Evolutionary conservation across 2,888 invertebrate genomes (phyloP), one percentile per base, ranked within the genome.

Genomic region (Azorinus chamasolen): DNA sequence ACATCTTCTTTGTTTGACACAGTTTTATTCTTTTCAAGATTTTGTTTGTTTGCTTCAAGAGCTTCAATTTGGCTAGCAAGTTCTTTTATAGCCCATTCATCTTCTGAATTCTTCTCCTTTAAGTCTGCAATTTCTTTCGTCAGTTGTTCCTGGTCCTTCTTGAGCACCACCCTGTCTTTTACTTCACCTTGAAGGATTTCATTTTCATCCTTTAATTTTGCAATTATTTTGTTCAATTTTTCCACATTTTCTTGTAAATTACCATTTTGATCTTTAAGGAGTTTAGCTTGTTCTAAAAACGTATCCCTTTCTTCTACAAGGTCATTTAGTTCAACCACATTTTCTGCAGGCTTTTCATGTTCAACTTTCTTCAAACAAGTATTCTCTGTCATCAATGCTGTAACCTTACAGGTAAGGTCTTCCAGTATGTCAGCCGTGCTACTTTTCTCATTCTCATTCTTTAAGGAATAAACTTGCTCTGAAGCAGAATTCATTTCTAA

Each of bases 21-120:
- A 6, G 10, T 32, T 32, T 32, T 32, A 10, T 32, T 10, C 10
- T 32, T 32, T 32, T 32, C 32, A 32, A 32, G 10, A 32, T 4
- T 10, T 32, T 32, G 32, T 32, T 66, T 68, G 37, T 73, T 63
- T 22, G 53, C 57, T 51, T 83, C 77, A 25, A 73, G 43, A 48
- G 20, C 53, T 66, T 75, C 73, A 51, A 73, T 37, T 61, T 73
- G 73, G 16, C 62, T 50, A 41, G 73, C 48, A 16, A 85, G 48
- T 58, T 80, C 71, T 53, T 76, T 59, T 1, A 82, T 51, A 18
- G 76, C 76, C 77, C 72, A 70, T 57, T 83, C 78, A 57, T 80
- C 71, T 27, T 77, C 76, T 50, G 51, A 54, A 54, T 77, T 85
- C 45, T 79, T 80, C 25, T 68, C 68, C n/a, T 66, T 55, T 22